A percentile compares a stretch with the other conserved stretches of the same genome.
Conservation (phyloP, 37 sponge, comb jelly and placozoan genomes). For the Chondrosia reniformis region DNA sequence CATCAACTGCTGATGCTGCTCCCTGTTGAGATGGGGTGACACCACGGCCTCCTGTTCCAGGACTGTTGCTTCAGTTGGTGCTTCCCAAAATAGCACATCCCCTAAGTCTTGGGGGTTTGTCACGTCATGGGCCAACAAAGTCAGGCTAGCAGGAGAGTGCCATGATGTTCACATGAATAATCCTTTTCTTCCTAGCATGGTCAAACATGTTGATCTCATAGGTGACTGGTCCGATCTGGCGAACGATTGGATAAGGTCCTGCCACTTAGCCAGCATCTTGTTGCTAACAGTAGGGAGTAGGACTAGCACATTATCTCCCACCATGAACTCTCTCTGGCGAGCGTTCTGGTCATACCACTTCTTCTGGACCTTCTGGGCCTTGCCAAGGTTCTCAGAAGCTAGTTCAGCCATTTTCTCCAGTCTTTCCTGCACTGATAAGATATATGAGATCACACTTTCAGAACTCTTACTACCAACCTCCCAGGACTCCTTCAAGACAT, state of each 20-base stretch:
- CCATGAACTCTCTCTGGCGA: constrained; percentile 11
- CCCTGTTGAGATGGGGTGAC: no score
- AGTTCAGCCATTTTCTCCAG: constrained; percentile 9
- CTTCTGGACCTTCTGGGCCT: constrained; percentile 39
- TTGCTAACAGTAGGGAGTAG: no score
- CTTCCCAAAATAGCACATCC: no score
- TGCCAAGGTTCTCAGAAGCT: constrained; percentile 22
- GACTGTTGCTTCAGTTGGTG: no score
- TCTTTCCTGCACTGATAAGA: constrained; percentile 20
- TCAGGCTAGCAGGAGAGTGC: no score
- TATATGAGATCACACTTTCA: constrained; percentile 36
- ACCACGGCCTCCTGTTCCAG: no score
- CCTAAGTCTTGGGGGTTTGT: no score
- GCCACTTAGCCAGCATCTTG: constrained; percentile 40
- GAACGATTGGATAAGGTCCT: constrained; percentile 38
- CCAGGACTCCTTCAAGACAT: no score
- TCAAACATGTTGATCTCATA: constrained; percentile 29
- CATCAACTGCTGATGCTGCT: no score
- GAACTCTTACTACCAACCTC: no score
- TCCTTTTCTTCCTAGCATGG: background rate
- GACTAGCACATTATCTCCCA: constrained; percentile 57
- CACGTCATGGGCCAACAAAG: no score
- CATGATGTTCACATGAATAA: constrained; percentile 44
- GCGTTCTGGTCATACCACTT: constrained; percentile 36
- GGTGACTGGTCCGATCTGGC: constrained; percentile 24